A percentile compares a stretch with the other conserved stretches of the same genome.
These are phyloP conservation scores for Phrynosoma blainvillii DNA, from an alignment of 2,113 vertebrate species.

Conservation along the genomic window DNA sequence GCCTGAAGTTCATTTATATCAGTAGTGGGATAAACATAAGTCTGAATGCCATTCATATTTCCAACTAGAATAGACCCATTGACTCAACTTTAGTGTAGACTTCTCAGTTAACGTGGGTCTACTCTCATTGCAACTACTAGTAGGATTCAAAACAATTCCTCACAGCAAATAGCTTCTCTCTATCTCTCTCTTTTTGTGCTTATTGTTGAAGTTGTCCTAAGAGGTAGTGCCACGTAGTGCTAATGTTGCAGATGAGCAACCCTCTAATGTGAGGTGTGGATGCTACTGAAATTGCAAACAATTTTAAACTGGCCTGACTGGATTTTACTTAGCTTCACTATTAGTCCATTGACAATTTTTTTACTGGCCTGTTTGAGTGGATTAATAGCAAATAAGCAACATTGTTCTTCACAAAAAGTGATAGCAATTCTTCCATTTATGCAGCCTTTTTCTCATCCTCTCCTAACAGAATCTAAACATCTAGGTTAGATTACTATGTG, in stretches of 20 bases:
- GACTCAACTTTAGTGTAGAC: too few relatives aligned
- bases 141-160: too few relatives aligned
- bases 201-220: neutral
- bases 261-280: neutral
- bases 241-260: neutral
- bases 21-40: neutral
- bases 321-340: neutral
- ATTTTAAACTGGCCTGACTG: constrained; percentile 8
- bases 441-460: too few relatives aligned
- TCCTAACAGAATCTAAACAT: neutral
- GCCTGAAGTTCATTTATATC: neutral
- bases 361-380: neutral
- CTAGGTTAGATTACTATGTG: neutral
- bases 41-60: too few relatives aligned
- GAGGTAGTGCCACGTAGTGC: neutral
- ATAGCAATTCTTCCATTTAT: neutral
- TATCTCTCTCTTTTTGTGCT: neutral
- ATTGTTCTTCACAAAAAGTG: neutral
- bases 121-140: too few relatives aligned
- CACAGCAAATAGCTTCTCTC: neutral
- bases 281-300: neutral
- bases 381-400: neutral
- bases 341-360: neutral
- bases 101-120: too few relatives aligned
- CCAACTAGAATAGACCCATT: too few relatives aligned